A percentile compares a stretch with the other conserved stretches of the same genome.
Conservation (phyloP, 2,113 vertebrate genomes). For the Melanerpes formicivorus region DNA sequence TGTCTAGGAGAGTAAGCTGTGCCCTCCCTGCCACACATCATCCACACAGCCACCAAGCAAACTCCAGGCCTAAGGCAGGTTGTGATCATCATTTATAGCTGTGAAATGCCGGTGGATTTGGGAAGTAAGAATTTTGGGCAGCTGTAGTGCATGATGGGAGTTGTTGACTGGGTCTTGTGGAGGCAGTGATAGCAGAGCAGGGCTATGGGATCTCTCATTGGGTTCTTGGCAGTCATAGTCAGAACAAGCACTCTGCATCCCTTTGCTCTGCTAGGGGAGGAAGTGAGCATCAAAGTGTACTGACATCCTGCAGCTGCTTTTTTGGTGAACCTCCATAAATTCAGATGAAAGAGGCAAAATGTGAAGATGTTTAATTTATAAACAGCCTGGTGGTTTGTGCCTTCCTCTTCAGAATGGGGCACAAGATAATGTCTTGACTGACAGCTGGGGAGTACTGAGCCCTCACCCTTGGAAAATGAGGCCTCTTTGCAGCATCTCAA, state of each 20-base stretch:
- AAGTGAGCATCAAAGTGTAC: fast-evolving
- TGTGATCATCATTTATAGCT: fast-evolving
- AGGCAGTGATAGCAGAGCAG: fast-evolving
- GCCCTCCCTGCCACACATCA: fast-evolving
- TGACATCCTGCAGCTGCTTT: background rate
- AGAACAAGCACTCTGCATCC: background rate
- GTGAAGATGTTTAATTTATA: background rate
- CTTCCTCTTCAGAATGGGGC: background rate
- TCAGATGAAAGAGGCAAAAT: background rate
- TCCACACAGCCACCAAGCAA: background rate
- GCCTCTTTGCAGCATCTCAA: background rate
- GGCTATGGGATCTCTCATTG: fast-evolving
- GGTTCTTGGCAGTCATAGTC: background rate
- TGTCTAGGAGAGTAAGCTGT: background rate
- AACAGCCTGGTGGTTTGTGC: background rate
- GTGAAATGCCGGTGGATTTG: background rate
- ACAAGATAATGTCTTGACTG: background rate
- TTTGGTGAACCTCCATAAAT: background rate
- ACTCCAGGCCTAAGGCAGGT: background rate
- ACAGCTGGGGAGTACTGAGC: background rate
- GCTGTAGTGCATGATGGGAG: background rate
- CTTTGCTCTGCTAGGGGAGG: background rate
- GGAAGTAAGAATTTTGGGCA: background rate
- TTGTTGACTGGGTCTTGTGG: fast-evolving
- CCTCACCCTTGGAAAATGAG: background rate